Conservation (phyloP, 2,113 vertebrate genomes). For the Rafetus swinhoei region DNA sequence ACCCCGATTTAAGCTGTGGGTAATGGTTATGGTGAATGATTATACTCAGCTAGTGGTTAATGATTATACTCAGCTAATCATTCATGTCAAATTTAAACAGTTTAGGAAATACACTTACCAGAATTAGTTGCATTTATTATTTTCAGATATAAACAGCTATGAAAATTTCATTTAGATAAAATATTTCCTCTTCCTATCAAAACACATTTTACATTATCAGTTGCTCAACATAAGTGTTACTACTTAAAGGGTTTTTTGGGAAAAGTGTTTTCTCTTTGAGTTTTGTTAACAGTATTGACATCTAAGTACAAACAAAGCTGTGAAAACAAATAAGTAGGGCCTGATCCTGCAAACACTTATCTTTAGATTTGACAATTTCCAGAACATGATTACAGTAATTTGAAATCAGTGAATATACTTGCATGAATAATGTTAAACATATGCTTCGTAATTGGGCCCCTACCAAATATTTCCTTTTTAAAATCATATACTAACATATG, state of each 20-base stretch:
- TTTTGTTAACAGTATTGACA: background rate
- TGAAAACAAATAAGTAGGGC: background rate
- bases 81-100: background rate
- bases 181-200: background rate
- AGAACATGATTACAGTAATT: background rate
- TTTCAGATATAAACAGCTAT: background rate
- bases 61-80: background rate
- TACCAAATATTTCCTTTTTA: background rate
- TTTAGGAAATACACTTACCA: background rate
- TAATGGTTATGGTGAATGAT: too few relatives aligned
- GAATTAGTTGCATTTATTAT: background rate
- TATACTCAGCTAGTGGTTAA: too few relatives aligned
- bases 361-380: background rate
- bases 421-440: too few relatives aligned
- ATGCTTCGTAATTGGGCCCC: too few relatives aligned
- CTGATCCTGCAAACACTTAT: background rate
- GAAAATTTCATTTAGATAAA: background rate
- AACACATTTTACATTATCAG: fast-evolving
- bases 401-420: background rate
- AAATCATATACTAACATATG: background rate
- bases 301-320: background rate
- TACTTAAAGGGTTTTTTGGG: background rate
- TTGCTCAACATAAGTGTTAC: background rate
- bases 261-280: background rate
- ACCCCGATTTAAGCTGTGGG: too few relatives aligned